Evolutionary conservation across 2,797 vertebrate genomes (phyloP).

Genomic region (Pseudotriccus pelzelni): DNA sequence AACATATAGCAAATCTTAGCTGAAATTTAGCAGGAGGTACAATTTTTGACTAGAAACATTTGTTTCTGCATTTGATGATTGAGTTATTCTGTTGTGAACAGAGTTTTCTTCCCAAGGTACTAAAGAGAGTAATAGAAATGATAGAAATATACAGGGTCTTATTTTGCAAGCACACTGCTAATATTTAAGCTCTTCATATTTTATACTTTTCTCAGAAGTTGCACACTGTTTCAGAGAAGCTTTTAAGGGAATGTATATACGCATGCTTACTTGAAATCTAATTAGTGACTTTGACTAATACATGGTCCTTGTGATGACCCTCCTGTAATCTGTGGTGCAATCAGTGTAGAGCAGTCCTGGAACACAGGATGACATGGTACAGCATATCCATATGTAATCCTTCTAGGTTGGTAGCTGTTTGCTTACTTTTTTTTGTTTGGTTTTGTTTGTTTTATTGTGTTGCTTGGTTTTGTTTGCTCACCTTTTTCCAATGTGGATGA

Average conservation of each 20-base stretch:
- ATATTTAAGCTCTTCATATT: neutral
- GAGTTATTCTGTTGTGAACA: neutral
- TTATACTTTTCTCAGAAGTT: neutral
- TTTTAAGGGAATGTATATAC: neutral
- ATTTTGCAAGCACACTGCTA: neutral
- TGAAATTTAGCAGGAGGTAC: neutral
- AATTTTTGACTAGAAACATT: neutral
- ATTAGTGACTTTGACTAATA: neutral
- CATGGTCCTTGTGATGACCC: neutral
- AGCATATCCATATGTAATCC: neutral
- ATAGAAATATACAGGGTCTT: neutral
- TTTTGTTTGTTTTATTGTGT: neutral
- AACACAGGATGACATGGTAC: neutral
- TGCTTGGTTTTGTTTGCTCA: neutral
- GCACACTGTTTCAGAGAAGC: neutral
- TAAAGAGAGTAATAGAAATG: neutral
- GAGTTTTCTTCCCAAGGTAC: neutral
- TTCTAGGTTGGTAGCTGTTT: neutral
- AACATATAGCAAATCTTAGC: neutral
- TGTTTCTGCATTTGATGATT: neutral
- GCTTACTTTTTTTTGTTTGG: neutral
- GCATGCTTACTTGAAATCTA: neutral
- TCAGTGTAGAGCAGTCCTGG: neutral
- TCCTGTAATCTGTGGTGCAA: neutral
- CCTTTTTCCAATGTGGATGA: neutral